Conservation (phyloP, 2,797 vertebrate genomes). For the Falco rusticolus region DNA sequence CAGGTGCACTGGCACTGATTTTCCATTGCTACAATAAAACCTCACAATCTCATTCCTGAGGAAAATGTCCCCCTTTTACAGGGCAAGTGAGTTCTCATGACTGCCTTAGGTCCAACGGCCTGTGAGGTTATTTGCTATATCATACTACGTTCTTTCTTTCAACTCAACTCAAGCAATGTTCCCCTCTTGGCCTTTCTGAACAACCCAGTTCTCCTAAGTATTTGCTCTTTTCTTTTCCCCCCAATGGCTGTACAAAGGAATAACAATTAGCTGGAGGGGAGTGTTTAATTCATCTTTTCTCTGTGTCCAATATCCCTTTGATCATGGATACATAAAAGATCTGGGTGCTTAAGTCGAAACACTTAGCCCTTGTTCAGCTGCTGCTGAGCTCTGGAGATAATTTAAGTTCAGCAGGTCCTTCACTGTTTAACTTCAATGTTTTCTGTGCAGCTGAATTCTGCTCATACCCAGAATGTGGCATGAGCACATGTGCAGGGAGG, state of each 20-base stretch:
- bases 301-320: background rate
- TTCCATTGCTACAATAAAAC: background rate
- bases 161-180: background rate
- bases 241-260: background rate
- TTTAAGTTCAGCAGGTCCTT: background rate
- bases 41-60: background rate
- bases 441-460: background rate
- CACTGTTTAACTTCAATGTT: background rate
- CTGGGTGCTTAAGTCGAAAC: background rate
- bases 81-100: background rate
- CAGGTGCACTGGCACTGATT: background rate
- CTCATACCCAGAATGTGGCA: background rate
- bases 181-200: background rate
- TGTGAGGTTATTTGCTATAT: background rate
- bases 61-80: background rate
- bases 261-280: background rate
- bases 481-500: background rate
- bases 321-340: background rate
- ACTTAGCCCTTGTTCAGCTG: background rate
- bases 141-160: background rate
- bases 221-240: background rate
- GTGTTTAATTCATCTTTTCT: background rate
- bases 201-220: background rate
- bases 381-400: background rate
- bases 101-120: background rate